phyloP scores from a whole-genome alignment of 2,113 vertebrate genomes.

The Conger conger region DNA sequence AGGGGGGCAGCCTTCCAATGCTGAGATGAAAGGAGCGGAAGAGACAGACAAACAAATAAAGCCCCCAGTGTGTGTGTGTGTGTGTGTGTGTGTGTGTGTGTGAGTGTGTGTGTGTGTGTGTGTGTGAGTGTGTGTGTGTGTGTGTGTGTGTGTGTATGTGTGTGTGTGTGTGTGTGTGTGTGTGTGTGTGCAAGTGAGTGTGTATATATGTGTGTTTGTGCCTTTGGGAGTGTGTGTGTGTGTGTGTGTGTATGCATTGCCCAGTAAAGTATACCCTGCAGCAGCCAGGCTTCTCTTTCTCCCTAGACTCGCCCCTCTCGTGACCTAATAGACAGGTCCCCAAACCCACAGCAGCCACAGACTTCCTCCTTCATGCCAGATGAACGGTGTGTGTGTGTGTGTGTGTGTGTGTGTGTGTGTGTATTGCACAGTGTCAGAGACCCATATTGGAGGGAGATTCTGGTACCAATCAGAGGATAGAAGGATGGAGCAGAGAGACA shows the following conservation, averaged over 20 bases:
- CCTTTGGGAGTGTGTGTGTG: no score
- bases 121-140: no score
- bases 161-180: not conserved
- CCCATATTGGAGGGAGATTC: not conserved
- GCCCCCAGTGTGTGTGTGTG: not conserved
- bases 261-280: not conserved
- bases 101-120: no score
- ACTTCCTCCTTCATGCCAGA: not conserved
- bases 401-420: not conserved
- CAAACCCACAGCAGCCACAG: not conserved
- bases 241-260: not conserved
- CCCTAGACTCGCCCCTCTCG: no score
- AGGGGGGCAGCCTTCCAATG: conserved; percentile 1
- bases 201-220: not conserved
- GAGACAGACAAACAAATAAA: conserved; percentile 13
- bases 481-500: not conserved
- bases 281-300: not conserved
- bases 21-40: conserved; percentile 9
- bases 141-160: not conserved
- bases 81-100: not conserved
- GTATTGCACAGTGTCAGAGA: not conserved
- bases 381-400: not conserved
- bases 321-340: no score
- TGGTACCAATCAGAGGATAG: not conserved
- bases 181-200: no score